Evolutionary conservation across 2,888 invertebrate species (phyloP).

Genomic region (Pseudoips prasinana): DNA sequence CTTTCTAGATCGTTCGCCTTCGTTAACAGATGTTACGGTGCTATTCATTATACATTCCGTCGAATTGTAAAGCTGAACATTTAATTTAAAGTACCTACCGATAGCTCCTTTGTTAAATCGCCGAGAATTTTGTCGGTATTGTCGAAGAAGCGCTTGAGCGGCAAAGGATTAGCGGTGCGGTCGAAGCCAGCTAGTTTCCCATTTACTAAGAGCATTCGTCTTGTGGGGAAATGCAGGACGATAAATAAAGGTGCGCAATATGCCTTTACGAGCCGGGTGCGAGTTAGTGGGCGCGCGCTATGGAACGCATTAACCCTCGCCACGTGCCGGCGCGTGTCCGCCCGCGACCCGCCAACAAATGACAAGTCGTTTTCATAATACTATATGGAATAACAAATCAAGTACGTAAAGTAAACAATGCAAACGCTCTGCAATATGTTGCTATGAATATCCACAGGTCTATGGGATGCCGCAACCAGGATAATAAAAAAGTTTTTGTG

Average conservation of each 20-base stretch:
- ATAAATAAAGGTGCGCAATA: conserved; percentile 66
- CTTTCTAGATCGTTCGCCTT: conserved; percentile 82
- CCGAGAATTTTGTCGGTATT: conserved; percentile 63
- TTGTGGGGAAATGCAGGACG: conserved; percentile 50
- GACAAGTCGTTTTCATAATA: conserved; percentile 42
- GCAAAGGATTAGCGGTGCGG: conserved; percentile 58
- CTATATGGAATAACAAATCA: conserved; percentile 43
- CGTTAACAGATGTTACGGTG: conserved; percentile 82
- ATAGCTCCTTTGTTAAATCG: conserved; percentile 75
- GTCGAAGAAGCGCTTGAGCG: conserved; percentile 56
- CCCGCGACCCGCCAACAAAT: conserved; percentile 36
- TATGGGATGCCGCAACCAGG: conserved; percentile 38
- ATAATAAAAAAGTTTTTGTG: conserved; percentile 64
- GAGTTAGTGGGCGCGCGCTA: conserved; percentile 29
- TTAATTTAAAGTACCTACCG: conserved; percentile 80
- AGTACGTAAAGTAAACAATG: conserved; percentile 31
- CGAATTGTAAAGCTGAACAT: conserved; percentile 81
- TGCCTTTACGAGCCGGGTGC: conserved; percentile 36
- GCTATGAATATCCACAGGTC: conserved; percentile 37
- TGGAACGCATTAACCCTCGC: conserved; percentile 45
- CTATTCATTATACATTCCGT: conserved; percentile 82
- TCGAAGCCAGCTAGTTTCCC: conserved; percentile 52
- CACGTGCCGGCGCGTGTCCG: conserved; percentile 41
- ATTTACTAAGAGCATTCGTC: conserved; percentile 56
- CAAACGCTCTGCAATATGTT: conserved; percentile 44